These are phyloP conservation scores for Falco columbarius DNA, from an alignment of 2,797 vertebrate species.

Conservation along the genomic window DNA sequence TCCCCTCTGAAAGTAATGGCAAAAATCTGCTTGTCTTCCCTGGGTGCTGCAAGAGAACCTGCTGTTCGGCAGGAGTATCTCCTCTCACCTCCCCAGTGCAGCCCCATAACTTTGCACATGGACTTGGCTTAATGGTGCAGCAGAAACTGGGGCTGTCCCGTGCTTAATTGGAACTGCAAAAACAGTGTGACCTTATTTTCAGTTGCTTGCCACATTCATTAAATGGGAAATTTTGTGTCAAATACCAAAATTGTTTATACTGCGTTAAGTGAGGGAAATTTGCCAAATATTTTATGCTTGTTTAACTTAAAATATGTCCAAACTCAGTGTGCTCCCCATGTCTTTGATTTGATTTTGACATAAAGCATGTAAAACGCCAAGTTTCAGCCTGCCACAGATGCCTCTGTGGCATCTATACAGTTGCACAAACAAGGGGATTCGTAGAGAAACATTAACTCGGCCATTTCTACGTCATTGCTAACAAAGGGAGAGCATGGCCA, in stretches of 20 bases:
- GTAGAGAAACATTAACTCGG: background rate
- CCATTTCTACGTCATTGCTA: background rate
- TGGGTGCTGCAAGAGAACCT: background rate
- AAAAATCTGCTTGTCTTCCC: background rate
- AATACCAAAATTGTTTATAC: constrained; percentile 16
- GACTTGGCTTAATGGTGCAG: background rate
- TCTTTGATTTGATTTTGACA: constrained; percentile 9
- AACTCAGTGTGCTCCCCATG: background rate
- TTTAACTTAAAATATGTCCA: constrained; percentile 41
- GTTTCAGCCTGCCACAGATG: constrained; percentile 5
- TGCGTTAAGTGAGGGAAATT: background rate
- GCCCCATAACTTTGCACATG: accelerated
- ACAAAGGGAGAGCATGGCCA: accelerated
- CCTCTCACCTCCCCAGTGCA: background rate
- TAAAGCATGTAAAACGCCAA: background rate
- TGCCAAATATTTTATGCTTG: constrained; percentile 32
- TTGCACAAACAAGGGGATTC: background rate
- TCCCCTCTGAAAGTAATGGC: background rate
- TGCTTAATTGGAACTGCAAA: background rate
- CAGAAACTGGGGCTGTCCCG: background rate
- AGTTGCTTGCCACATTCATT: background rate
- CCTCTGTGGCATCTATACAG: background rate
- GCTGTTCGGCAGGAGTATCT: background rate
- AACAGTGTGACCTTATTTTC: background rate
- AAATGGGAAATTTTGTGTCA: background rate